These are phyloP conservation scores for Drosophila mojavensis DNA, from an alignment of 1,140 invertebrate species.

Conservation along the genomic window DNA sequence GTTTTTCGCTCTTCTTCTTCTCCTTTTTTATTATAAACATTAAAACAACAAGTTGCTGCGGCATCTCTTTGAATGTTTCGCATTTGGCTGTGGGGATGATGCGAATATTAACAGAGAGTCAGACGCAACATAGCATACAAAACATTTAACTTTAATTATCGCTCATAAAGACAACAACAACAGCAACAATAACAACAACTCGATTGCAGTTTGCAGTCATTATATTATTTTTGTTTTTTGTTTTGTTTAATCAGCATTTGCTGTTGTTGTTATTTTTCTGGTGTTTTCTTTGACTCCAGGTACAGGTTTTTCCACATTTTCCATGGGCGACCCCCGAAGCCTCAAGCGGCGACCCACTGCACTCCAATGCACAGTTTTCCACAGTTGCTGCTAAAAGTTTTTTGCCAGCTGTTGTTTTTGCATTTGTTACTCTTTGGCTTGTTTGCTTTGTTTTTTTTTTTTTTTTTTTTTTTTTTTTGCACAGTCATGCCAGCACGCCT, in stretches of 20 bases:
- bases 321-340: conserved; percentile 36
- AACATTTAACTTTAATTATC: conserved; percentile 75
- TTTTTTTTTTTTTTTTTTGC: conserved; percentile 40
- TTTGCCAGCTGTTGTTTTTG: conserved; percentile 33
- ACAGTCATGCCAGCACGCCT: conserved; percentile 64
- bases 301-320: conserved; percentile 77
- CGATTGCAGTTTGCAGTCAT: conserved; percentile 36
- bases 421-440: conserved; percentile 39
- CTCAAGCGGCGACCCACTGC: conserved; percentile 67
- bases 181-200: conserved; percentile 21
- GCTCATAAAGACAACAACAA: conserved; percentile 58
- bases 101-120: conserved; percentile 16
- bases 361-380: conserved; percentile 58
- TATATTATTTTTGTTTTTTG: conserved; percentile 15
- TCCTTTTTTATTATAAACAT: conserved; percentile 26
- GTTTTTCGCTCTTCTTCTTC: conserved; percentile 25
- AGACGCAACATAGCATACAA: conserved; percentile 42
- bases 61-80: conserved; percentile 2
- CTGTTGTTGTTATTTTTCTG: not conserved
- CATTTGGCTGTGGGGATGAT: conserved; percentile 2
- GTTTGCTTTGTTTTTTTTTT: conserved; percentile 29
- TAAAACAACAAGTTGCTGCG: conserved; percentile 18
- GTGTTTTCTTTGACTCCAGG: conserved; percentile 42
- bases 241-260: conserved; percentile 17
- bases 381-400: conserved; percentile 31